These are phyloP conservation scores for Lytechinus pictus DNA, from an alignment of 35 echinoderm and acorn worm genomes.

Conservation along the genomic window DNA sequence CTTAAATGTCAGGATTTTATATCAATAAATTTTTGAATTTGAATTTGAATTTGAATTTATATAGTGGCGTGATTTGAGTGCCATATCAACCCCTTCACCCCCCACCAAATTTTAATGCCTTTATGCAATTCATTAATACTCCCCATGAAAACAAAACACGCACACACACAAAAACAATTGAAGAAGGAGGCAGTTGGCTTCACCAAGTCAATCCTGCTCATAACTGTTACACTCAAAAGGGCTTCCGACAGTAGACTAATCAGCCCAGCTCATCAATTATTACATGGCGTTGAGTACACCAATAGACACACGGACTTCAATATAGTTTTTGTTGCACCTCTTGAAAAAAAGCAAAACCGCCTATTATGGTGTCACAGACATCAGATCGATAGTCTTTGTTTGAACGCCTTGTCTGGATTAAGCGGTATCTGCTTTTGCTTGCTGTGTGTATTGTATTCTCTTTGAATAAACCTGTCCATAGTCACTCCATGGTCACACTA, in stretches of 20 bases:
- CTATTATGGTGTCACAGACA: constrained; percentile 19
- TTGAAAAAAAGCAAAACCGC: constrained; percentile 23
- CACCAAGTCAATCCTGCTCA: neutral
- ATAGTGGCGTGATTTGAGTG: neutral
- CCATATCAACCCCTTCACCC: neutral
- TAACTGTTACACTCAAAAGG: neutral
- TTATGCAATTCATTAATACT: too few species aligned
- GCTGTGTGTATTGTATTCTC: neutral
- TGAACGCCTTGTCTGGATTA: constrained; percentile 12
- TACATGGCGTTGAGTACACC: neutral
- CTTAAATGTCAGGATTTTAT: too few species aligned
- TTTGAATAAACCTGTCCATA: neutral
- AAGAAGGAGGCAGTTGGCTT: neutral
- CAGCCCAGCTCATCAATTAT: constrained; percentile 31
- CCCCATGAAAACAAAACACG: too few species aligned
- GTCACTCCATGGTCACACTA: neutral
- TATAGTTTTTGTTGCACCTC: neutral
- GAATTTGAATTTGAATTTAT: too few species aligned
- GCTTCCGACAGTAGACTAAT: neutral
- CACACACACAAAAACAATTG: too few species aligned
- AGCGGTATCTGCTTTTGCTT: neutral
- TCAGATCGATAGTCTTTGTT: constrained; percentile 38
- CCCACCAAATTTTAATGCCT: neutral
- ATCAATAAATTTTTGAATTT: too few species aligned
- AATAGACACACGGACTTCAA: neutral